Evolutionary conservation across 2,888 invertebrate genomes (phyloP).

Genomic region (Metallyticus violacea): DNA sequence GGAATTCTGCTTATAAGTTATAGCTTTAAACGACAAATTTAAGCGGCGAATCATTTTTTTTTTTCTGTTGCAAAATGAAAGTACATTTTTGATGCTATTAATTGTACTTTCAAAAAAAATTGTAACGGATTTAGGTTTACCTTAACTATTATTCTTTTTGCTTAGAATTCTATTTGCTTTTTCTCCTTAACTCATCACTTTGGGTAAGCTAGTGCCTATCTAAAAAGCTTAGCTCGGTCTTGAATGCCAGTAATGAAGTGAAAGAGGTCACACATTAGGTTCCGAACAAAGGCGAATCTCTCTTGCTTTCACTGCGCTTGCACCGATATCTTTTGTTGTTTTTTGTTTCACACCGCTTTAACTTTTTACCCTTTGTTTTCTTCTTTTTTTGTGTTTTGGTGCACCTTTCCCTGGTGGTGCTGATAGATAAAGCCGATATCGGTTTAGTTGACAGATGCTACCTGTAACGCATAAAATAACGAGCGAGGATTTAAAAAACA

Average conservation of each 20-base stretch:
- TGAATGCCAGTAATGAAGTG: not conserved
- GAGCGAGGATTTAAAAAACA: not conserved
- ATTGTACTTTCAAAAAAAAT: too few relatives aligned
- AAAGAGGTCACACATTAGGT: not conserved
- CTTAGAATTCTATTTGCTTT: too few relatives aligned
- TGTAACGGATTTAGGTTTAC: not conserved
- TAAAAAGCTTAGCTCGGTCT: not conserved
- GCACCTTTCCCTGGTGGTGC: not conserved
- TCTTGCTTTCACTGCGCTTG: not conserved
- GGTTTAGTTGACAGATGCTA: not conserved
- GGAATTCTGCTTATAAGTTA: too few relatives aligned
- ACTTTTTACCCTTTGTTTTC: not conserved
- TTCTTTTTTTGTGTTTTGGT: not conserved
- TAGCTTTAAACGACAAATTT: too few relatives aligned
- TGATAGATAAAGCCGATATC: not conserved
- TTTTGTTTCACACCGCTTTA: not conserved
- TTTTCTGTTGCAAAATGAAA: too few relatives aligned
- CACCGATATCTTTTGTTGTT: not conserved
- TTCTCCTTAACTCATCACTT: too few relatives aligned
- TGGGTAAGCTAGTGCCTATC: not conserved
- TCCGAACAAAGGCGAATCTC: not conserved
- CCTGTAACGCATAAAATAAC: not conserved
- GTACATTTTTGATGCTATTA: too few relatives aligned
- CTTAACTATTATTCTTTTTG: not conserved
- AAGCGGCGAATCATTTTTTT: too few relatives aligned